Conservation (phyloP, 2,888 invertebrate genomes). For the Hemicrepidius hirtus region DNA sequence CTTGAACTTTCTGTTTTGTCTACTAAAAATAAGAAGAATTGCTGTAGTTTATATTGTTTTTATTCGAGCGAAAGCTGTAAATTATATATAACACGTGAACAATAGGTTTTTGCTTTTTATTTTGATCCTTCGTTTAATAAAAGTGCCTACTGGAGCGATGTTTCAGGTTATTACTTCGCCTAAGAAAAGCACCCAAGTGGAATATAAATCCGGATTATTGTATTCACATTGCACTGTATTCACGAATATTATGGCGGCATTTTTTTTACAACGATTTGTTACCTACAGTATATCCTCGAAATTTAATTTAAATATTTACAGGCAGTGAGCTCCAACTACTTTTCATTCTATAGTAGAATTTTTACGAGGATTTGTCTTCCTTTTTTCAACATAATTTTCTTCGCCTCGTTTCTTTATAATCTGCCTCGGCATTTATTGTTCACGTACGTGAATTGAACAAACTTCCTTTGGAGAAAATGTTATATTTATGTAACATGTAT, state of each 20-base stretch:
- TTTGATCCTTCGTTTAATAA: slow-evolving; percentile 13
- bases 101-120: slow-evolving; percentile 15
- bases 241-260: background rate
- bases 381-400: too few species aligned
- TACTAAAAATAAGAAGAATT: slow-evolving; percentile 33
- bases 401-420: too few species aligned
- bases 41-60: slow-evolving; percentile 43
- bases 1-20: slow-evolving; percentile 25
- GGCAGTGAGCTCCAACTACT: too few species aligned
- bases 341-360: too few species aligned
- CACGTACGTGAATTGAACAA: too few species aligned
- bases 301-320: background rate
- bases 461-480: too few species aligned
- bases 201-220: slow-evolving; percentile 11
- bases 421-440: too few species aligned
- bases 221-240: background rate
- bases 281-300: background rate
- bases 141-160: slow-evolving; percentile 8
- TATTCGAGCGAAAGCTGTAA: slow-evolving; percentile 37
- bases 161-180: slow-evolving; percentile 12
- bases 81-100: slow-evolving; percentile 20
- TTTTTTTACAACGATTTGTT: too few species aligned
- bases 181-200: background rate
- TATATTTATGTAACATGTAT: too few species aligned
- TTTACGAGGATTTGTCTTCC: too few species aligned